Percentiles rank a stretch among this genome's conserved stretches.
Conservation (phyloP, 2,113 vertebrate genomes). For the Gopherus flavomarginatus region DNA sequence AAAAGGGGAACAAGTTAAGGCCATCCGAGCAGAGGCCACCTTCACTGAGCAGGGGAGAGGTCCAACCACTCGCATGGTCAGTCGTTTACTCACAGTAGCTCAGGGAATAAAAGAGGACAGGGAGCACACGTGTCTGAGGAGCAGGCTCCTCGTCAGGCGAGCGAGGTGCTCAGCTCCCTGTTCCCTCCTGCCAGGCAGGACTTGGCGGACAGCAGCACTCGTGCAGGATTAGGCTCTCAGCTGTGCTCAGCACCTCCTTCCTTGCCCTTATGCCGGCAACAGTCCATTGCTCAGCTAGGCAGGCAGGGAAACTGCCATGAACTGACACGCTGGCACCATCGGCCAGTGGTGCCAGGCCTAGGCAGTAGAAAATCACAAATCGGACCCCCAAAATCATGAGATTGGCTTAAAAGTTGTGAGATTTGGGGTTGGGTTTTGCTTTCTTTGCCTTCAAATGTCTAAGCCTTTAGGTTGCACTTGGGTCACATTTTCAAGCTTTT, state of each 20-base stretch:
- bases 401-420: not conserved
- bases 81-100: not conserved
- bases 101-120: not conserved
- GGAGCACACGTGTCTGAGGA: not conserved
- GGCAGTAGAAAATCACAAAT: not conserved
- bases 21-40: not conserved
- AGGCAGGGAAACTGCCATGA: fast-evolving
- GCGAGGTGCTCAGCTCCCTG: not conserved
- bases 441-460: not conserved
- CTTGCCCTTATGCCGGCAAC: not conserved
- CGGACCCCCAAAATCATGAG: too few relatives aligned
- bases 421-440: not conserved
- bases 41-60: not conserved
- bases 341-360: fast-evolving
- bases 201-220: not conserved
- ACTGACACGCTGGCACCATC: not conserved
- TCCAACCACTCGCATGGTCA: not conserved
- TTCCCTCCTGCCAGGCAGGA: fast-evolving
- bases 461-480: too few relatives aligned
- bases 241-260: not conserved
- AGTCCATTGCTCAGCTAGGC: not conserved
- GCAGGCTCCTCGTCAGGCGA: not conserved
- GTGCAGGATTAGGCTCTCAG: not conserved
- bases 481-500: not conserved
- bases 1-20: not conserved